Evolutionary conservation across 2,113 vertebrate species (phyloP), one percentile per base, ranked within the genome.

Genomic region (Sarotherodon lohbergeri): DNA sequence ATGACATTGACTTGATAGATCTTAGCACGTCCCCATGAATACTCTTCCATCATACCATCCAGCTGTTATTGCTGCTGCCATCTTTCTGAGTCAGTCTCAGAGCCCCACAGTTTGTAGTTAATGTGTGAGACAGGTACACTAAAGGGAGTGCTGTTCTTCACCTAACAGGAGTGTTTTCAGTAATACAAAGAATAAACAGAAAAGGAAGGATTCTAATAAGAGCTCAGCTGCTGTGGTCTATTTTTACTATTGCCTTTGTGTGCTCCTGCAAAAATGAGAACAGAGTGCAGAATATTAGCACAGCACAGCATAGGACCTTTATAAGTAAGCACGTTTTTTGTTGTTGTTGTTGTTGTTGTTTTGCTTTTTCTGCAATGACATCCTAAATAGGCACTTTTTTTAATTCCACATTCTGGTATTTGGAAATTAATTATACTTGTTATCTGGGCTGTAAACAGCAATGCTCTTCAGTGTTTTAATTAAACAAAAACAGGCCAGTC

Each of bases 351-450:
- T 27, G 27, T 27, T 27, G 32, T 32, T 32, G 4, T 4, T 32
- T 39, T 66, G 4, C n/a, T 66, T 66, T 66, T 66, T 82, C 71
- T 88, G 68, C 73, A 59, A 29, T 84, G 61, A 86, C 84, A 90
- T 61, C 11, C 13, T 48, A 68, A 85, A 90, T 79, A 86, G 50
- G 16, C 41, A 36, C 24, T 87, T 80, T 66, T 54, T 79, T 54
- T 22, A 73, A 82, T 71, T 83, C 39, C 61, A 78, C n/a, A 8
- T 80, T 88, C 59, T 73, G 66, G 27, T 56, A 71, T 91, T 89
- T 87, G 57, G 86, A 86, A 91, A 88, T 54, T 91, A 90, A 92
- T 93, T 92, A 91, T 50, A 84, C 82, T 87, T 81, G 81, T 88
- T 87, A 86, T 88, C 81, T 36, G 48, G 34, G 19, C 78, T 90